Percentiles rank a stretch among this genome's conserved stretches.
phyloP scores from a whole-genome alignment of 1,140 invertebrate species.

The Penaeus vannamei region DNA sequence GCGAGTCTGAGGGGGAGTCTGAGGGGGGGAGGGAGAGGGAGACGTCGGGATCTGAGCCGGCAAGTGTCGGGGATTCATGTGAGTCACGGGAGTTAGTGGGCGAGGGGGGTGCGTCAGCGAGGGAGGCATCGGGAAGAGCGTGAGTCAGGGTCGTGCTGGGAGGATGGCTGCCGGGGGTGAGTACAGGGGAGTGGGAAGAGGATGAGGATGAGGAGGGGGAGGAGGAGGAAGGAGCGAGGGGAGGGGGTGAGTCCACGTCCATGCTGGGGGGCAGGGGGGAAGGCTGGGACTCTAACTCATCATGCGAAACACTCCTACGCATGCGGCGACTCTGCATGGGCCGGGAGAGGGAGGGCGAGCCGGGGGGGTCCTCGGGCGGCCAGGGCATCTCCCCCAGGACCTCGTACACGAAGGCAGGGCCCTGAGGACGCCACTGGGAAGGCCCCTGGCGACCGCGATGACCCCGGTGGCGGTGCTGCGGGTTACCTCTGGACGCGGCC shows the following conservation, averaged over 20 bases:
- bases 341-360: conserved; percentile 7
- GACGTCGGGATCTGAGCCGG: too few species aligned
- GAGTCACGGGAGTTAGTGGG: too few species aligned
- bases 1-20: too few species aligned
- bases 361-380: not conserved
- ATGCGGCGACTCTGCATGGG: conserved; percentile 43
- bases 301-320: conserved; percentile 65
- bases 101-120: too few species aligned
- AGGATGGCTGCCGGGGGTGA: too few species aligned
- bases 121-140: too few species aligned
- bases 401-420: conserved; percentile 18
- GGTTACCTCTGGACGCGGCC: conserved; percentile 61
- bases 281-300: not conserved
- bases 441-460: conserved; percentile 34
- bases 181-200: too few species aligned
- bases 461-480: not conserved
- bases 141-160: too few species aligned
- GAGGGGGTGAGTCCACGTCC: not conserved
- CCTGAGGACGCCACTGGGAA: conserved; percentile 29
- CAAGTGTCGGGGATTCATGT: too few species aligned
- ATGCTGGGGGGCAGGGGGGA: not conserved
- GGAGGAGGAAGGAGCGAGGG: not conserved
- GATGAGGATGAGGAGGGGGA: not conserved
- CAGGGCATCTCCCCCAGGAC: conserved; percentile 35
- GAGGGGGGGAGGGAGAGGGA: too few species aligned